phyloP scores from a whole-genome alignment of 2,797 vertebrate species.

The Psittacula echo region DNA sequence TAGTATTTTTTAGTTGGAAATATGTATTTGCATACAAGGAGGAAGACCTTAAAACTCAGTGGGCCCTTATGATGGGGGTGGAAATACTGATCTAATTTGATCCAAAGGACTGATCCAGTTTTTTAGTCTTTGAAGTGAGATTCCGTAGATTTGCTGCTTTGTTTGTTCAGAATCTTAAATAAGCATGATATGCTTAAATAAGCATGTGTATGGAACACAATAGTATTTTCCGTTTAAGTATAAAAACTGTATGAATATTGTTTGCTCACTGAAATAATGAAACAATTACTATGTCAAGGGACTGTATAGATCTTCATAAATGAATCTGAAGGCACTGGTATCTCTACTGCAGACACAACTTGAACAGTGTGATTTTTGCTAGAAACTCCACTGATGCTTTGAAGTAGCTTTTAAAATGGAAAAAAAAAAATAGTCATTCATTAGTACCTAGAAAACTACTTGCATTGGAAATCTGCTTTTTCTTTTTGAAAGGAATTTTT shows the following conservation, averaged over 20 bases:
- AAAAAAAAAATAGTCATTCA: background rate
- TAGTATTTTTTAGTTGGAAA: background rate
- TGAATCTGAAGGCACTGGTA: background rate
- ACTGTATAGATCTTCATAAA: background rate
- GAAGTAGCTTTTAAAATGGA: background rate
- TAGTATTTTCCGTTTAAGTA: background rate
- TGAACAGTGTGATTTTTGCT: background rate
- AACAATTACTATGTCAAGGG: background rate
- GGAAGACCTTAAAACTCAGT: background rate
- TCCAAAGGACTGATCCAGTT: background rate
- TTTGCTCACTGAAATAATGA: background rate
- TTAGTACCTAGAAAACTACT: background rate
- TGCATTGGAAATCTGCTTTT: background rate
- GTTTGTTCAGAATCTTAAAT: background rate
- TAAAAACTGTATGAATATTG: background rate
- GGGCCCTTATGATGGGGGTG: background rate
- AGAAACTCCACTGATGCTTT: background rate
- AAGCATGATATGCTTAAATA: background rate
- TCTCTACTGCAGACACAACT: background rate
- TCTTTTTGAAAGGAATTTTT: slow-evolving; percentile 8
- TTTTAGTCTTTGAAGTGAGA: background rate
- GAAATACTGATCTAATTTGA: background rate
- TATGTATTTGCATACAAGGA: background rate
- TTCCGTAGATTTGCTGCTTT: background rate
- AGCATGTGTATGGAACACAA: background rate